Evolutionary conservation across 2,113 vertebrate species (phyloP), one percentile per base, ranked within the genome.

Genomic region (Apaloderma vittatum): DNA sequence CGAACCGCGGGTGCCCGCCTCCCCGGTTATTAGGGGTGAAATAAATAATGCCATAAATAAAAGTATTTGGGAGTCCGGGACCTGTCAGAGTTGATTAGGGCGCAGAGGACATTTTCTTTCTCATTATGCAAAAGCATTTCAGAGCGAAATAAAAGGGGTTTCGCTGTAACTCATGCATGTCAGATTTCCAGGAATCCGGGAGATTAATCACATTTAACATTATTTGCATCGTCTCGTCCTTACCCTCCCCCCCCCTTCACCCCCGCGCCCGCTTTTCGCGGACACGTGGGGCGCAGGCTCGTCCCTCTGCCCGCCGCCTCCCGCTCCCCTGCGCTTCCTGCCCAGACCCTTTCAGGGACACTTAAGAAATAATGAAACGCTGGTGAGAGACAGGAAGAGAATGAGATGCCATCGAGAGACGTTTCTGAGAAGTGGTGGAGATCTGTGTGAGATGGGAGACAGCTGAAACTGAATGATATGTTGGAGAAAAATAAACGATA

Each of bases 91-190:
- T 97, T 97, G 97, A 98, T 98, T 97, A 98, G 97, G 97, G 96
- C 97, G 57, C 93, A 97, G 98, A 98, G 97, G 98, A 98, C 97
- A 96, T 98, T 98, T 98, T 97, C 97, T 97, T 98, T 97, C 97
- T 98, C 96, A 95, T 98, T 98, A 98, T 98, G 97, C 97, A 96
- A 96, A 98, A 98, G 94, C 96, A 57, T 97, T 98, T 97, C 98
- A 93, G 94, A 97, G 98, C 92, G 96, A 98, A 98, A 98, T 97
- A 97, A 97, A 96, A 96, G 97, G 95, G 98, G 97, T 97, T 97
- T 97, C 93, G 92, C 96, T 80, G 97, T 96, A 97, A 97, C 93
- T 98, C 98, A 93, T 97, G 98, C 97, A 96, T 97, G 97, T 96
- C 98, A 97, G 97, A 96, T 98, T 98, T 97, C 97, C 97, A 97